phyloP scores from a whole-genome alignment of 2,888 invertebrate species.

The Crepidodera aurea region DNA sequence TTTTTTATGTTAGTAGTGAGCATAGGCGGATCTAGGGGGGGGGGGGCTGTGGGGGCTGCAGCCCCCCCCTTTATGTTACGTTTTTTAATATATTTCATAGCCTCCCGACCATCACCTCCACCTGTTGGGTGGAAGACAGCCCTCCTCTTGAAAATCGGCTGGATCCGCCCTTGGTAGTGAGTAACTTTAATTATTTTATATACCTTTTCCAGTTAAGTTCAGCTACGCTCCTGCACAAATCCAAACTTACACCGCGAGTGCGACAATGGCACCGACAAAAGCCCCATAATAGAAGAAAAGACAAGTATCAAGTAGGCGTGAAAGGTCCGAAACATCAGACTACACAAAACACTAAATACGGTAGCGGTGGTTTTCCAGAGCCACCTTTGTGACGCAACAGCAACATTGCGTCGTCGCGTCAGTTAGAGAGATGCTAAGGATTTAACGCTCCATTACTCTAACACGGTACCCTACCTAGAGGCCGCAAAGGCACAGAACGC shows the following conservation, averaged over 20 bases:
- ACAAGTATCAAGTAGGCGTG: slow-evolving; percentile 37
- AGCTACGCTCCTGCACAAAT: background rate
- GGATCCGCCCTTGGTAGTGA: too few species aligned
- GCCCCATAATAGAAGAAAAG: slow-evolving; percentile 4
- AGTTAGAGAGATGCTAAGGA: slow-evolving; percentile 22
- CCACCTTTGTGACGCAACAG: slow-evolving; percentile 40
- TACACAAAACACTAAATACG: slow-evolving; percentile 16
- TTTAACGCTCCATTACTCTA: slow-evolving; percentile 40
- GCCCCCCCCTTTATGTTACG: too few species aligned
- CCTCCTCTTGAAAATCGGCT: too few species aligned
- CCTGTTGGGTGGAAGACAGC: too few species aligned
- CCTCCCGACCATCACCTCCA: too few species aligned
- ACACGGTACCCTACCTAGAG: slow-evolving; percentile 23
- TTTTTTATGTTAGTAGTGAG: too few species aligned
- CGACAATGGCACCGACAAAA: slow-evolving; percentile 12
- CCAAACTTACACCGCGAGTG: background rate
- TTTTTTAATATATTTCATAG: too few species aligned
- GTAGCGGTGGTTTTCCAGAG: slow-evolving; percentile 35
- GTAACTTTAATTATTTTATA: too few species aligned
- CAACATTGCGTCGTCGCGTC: slow-evolving; percentile 26
- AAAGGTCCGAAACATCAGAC: slow-evolving; percentile 29
- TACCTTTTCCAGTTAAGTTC: too few species aligned
- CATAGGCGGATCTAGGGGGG: too few species aligned
- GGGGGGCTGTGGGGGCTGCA: too few species aligned
- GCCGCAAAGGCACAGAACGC: background rate